Evolutionary conservation across 2,797 vertebrate species (phyloP).

Genomic region (Perodicticus potto): DNA sequence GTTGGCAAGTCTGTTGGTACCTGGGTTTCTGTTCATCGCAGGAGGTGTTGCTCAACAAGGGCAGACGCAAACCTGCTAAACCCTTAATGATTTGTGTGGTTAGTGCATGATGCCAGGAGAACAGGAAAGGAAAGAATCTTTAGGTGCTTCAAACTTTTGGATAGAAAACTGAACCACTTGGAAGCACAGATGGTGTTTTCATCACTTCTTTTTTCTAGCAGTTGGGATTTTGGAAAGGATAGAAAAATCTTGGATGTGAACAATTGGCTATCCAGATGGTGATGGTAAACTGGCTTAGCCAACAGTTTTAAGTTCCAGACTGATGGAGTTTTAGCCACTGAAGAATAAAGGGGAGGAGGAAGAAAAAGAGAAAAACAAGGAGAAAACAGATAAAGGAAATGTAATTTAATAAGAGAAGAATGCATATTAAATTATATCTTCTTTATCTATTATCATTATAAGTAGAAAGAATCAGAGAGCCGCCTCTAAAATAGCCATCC

Average conservation of each 20-base stretch:
- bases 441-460: background rate
- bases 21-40: background rate
- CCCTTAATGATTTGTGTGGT: background rate
- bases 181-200: constrained; percentile 75
- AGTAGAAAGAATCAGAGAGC: constrained; percentile 20
- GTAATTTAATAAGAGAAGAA: background rate
- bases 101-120: background rate
- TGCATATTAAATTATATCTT: background rate
- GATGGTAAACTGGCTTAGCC: constrained; percentile 60
- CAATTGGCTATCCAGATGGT: constrained; percentile 58
- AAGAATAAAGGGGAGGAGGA: background rate
- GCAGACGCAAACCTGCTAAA: background rate
- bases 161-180: constrained; percentile 47
- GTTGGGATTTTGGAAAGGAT: constrained; percentile 61
- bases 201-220: constrained; percentile 33
- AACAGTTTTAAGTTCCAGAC: constrained; percentile 63
- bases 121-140: constrained; percentile 9
- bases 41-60: background rate
- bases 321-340: constrained; percentile 22
- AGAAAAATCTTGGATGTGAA: constrained; percentile 63
- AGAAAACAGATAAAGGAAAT: background rate
- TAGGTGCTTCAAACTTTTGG: background rate
- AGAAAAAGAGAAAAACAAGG: background rate
- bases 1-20: background rate
- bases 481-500: background rate